These are phyloP conservation scores for Steatornis caripensis DNA, from an alignment of 2,113 vertebrate species.

Conservation along the genomic window DNA sequence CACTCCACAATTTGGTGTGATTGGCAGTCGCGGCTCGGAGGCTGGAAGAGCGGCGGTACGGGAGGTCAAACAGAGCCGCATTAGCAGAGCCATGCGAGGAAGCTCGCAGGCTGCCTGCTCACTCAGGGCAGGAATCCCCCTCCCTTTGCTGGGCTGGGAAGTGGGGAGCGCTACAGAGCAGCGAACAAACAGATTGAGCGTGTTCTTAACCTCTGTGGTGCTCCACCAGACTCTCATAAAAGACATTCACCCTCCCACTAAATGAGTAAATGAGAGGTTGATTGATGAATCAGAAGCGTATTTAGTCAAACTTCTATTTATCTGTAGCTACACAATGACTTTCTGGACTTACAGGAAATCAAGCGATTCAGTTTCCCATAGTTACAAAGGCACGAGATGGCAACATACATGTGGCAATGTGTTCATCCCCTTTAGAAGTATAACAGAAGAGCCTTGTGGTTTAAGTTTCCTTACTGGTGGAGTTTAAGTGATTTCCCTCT, in stretches of 20 bases:
- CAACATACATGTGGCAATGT: neutral
- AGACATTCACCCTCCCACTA: neutral
- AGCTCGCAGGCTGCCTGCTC: neutral
- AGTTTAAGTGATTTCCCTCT: neutral
- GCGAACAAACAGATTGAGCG: neutral
- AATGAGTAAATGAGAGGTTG: slow-evolving; percentile 34
- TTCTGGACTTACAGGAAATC: neutral
- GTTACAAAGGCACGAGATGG: neutral
- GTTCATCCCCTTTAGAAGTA: neutral
- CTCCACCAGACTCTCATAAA: neutral
- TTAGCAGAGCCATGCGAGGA: accelerated
- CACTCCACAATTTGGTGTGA: neutral
- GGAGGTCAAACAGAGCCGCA: neutral
- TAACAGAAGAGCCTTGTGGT: neutral
- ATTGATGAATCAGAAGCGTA: slow-evolving; percentile 28
- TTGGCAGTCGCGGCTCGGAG: accelerated
- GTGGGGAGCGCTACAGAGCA: neutral
- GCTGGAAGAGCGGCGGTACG: accelerated
- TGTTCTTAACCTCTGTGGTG: neutral
- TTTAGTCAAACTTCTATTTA: neutral
- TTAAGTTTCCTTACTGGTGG: neutral
- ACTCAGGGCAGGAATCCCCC: neutral
- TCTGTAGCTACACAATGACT: neutral
- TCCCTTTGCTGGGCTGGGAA: neutral
- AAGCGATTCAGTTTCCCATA: neutral